phyloP scores from a whole-genome alignment of 2,113 vertebrate species.

The Ellobius talpinus region DNA sequence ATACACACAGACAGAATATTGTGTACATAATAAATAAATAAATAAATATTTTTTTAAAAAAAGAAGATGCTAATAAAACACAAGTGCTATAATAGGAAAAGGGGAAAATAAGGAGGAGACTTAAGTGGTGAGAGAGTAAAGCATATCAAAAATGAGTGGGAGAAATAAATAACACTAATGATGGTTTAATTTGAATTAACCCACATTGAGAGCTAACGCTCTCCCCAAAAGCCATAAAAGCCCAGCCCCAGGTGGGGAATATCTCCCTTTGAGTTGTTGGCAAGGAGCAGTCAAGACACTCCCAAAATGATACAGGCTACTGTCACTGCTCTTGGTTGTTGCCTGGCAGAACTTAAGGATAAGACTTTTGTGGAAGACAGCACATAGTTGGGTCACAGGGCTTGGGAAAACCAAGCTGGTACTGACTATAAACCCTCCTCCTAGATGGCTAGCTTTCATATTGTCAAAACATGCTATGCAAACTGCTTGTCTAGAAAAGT shows the following conservation, averaged over 20 bases:
- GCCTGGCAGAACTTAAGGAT: not conserved
- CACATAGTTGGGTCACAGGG: not conserved
- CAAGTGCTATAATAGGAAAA: not conserved
- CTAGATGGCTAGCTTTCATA: not conserved
- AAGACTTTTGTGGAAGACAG: not conserved
- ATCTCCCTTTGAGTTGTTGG: too few relatives aligned
- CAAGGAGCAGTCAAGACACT: not conserved
- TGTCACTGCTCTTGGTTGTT: not conserved
- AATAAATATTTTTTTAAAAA: too few relatives aligned
- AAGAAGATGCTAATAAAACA: not conserved
- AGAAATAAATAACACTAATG: not conserved
- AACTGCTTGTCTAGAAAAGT: not conserved
- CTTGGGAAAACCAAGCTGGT: not conserved
- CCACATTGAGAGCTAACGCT: not conserved
- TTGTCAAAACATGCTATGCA: not conserved
- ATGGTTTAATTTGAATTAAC: not conserved
- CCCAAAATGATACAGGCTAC: not conserved
- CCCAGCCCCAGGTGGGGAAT: too few relatives aligned
- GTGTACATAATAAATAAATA: too few relatives aligned
- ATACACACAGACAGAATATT: too few relatives aligned
- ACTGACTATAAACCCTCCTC: not conserved
- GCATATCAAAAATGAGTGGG: not conserved
- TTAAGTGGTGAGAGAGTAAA: not conserved
- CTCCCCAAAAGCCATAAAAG: not conserved
- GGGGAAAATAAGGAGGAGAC: not conserved